These are phyloP conservation scores for Thinocorus orbignyianus DNA, from an alignment of 2,113 vertebrate genomes.

Conservation along the genomic window DNA sequence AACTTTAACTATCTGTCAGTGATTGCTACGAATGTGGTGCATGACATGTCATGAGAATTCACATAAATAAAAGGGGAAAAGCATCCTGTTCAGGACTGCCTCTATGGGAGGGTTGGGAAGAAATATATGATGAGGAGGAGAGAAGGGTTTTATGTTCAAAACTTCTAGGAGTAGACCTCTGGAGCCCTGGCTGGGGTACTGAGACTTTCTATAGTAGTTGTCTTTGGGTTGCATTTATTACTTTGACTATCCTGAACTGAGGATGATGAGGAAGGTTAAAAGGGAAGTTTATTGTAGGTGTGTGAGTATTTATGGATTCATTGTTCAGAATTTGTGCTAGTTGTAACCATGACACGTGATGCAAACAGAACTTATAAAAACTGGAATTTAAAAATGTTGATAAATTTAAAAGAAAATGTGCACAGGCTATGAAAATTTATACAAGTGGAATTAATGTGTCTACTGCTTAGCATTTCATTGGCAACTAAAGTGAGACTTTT, in stretches of 20 bases:
- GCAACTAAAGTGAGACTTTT: background rate
- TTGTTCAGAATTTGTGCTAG: background rate
- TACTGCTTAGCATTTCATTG: background rate
- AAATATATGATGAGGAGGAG: conserved; percentile 26
- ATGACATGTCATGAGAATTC: conserved; percentile 36
- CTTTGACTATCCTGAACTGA: background rate
- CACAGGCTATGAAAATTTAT: background rate
- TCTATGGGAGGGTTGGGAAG: background rate
- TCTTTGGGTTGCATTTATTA: background rate
- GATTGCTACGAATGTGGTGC: conserved; percentile 47
- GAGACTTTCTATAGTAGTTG: background rate
- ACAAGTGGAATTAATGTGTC: background rate
- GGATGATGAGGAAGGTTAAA: background rate
- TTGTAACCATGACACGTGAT: background rate
- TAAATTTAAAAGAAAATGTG: background rate
- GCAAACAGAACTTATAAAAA: background rate
- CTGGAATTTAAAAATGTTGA: background rate
- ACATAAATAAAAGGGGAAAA: conserved; percentile 58
- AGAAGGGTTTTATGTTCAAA: background rate
- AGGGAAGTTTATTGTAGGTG: background rate
- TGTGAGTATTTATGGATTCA: background rate
- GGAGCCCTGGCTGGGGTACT: background rate
- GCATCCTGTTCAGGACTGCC: conserved; percentile 33
- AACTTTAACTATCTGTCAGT: conserved; percentile 66
- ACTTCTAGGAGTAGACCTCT: background rate